These are phyloP conservation scores for Anoplophora glabripennis DNA, from an alignment of 1,140 invertebrate species.

Conservation along the genomic window DNA sequence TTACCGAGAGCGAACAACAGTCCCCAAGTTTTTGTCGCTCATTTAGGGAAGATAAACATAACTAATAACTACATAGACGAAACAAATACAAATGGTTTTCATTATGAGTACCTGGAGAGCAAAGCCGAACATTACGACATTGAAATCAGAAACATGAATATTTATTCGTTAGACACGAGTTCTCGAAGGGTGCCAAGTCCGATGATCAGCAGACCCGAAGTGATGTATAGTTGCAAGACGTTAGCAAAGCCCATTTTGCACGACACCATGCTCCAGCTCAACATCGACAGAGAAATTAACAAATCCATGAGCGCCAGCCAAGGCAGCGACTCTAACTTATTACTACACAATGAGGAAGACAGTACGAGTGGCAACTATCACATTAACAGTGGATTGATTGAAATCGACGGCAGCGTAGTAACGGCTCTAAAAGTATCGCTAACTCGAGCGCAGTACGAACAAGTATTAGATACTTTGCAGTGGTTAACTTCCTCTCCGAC, in stretches of 20 bases:
- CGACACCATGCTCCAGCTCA: constrained; percentile 76
- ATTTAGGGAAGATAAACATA: constrained; percentile 85
- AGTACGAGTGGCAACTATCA: constrained; percentile 1
- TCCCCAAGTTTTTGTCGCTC: constrained; percentile 83
- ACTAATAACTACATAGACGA: constrained; percentile 46
- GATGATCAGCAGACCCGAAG: constrained; percentile 54
- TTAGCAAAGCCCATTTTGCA: constrained; percentile 72
- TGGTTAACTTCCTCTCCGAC: constrained; percentile 40
- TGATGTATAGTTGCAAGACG: constrained; percentile 66
- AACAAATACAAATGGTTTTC: constrained; percentile 20
- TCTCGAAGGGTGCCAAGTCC: constrained; percentile 40
- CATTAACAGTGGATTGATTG: constrained; percentile 20
- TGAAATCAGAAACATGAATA: constrained; percentile 81
- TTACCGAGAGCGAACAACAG: constrained; percentile 74
- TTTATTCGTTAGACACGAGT: constrained; percentile 71
- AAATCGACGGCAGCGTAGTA: constrained; percentile 77
- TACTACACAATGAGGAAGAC: constrained; percentile 33
- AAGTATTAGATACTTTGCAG: constrained; percentile 74
- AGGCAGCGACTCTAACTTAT: constrained; percentile 35
- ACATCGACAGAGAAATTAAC: constrained; percentile 52
- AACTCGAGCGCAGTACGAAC: constrained; percentile 83
- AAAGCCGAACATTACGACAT: constrained; percentile 55
- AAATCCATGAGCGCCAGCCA: constrained; percentile 23
- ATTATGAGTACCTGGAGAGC: constrained; percentile 28
- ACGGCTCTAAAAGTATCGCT: constrained; percentile 81